phyloP scores from a whole-genome alignment of 2,888 invertebrate genomes.

The Eurytoma adleriae region DNA sequence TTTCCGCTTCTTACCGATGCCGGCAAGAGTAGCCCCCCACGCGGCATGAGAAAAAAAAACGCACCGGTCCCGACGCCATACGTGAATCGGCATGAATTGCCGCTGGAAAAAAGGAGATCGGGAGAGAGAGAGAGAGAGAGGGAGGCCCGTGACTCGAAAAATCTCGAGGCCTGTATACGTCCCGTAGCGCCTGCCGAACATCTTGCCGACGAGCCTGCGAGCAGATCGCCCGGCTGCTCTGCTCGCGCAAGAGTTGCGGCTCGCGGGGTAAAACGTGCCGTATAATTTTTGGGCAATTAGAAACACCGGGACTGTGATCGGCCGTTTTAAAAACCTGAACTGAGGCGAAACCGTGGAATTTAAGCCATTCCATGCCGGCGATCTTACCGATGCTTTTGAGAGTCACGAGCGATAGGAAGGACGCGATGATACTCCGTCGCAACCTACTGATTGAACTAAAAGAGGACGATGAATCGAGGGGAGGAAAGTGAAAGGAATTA shows the following conservation, averaged over 20 bases:
- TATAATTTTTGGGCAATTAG: conserved; percentile 72
- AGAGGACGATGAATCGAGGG: conserved; percentile 1
- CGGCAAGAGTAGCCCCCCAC: not conserved
- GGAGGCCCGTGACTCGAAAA: conserved; percentile 39
- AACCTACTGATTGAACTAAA: not conserved
- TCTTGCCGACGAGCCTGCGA: conserved; percentile 30
- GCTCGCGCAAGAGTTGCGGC: conserved; percentile 13
- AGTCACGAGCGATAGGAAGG: conserved; percentile 60
- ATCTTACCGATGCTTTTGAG: conserved; percentile 65
- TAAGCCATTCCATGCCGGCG: not conserved
- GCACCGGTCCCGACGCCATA: not conserved
- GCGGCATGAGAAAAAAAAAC: conserved; percentile 8
- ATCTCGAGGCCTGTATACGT: not conserved
- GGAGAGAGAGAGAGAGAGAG: not conserved
- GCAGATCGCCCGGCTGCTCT: not conserved
- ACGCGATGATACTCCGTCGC: too few relatives aligned
- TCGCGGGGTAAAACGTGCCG: conserved; percentile 59
- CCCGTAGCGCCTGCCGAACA: conserved; percentile 38
- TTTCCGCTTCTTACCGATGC: not conserved
- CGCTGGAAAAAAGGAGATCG: conserved; percentile 8
- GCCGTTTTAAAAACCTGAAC: not conserved
- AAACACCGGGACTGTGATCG: conserved; percentile 54
- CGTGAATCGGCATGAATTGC: conserved; percentile 40
- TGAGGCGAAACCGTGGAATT: conserved; percentile 50
- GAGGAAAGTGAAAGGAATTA: conserved; percentile 18